Evolutionary conservation across 2,797 vertebrate genomes (phyloP), one percentile per base, ranked within the genome.

Genomic region (Emydoidea blandingii): DNA sequence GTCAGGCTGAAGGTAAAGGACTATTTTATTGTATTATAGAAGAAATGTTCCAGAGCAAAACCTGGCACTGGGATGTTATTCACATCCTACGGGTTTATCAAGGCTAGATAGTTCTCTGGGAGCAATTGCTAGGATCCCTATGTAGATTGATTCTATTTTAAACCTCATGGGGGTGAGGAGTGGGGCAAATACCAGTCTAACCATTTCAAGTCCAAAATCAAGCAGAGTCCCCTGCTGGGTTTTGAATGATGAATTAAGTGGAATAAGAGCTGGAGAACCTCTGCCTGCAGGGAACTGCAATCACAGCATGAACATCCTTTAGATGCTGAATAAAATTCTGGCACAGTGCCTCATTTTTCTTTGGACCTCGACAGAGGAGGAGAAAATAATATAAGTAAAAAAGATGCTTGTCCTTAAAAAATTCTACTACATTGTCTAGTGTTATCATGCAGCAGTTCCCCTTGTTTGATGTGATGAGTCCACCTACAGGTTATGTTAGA

Each of bases 301-400:
- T 97, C 97, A 94, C 97, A 97, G 97, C 97, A 97, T 95, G 97
- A 97, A 96, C 94, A 97, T 97, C 97, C 97, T 97, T 96, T 95
- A 96, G 95, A 96, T 94, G 90, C 94, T 91, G 90, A 97, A 97
- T 97, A 96, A 90, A 85, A 95, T 96, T 96, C 50, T 96, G 95
- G 94, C 96, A 95, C 68, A 91, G 95, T 95, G 97, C 97, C 97
- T 97, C 96, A 47, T 97, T 97, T 97, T 97, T 96, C 96, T 97
- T 97, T 86, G 79, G 94, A 93, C 76, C 52, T 91, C 92, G 94
- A 96, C 90, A 95, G 93, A 95, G 87, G 81, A 95, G 76, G 54
- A 97, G 90, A 96, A 96, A 95, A 97, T 89, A 95, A 91, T 68
- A 96, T 49, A 44, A 50, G 83, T n/a, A 85, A 0, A 21, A 89